Evolutionary conservation across 1,140 invertebrate genomes (phyloP), one percentile per base, ranked within the genome.

Genomic region (Meteorus sp.): DNA sequence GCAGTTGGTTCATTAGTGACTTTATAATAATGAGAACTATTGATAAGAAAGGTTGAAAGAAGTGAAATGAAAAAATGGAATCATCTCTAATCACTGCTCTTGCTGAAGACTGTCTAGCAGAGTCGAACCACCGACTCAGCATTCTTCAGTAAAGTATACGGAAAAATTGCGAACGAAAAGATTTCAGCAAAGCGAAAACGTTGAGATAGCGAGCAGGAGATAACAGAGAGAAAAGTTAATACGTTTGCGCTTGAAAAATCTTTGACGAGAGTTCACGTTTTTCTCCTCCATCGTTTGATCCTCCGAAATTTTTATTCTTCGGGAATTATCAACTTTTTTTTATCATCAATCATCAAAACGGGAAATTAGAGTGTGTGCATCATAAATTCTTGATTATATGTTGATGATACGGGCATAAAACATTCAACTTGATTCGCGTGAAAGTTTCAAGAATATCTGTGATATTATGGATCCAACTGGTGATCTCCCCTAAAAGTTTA

Each of bases 1-100:
- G 27, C 15, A 15, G 23, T 51, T 20, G 48, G 48, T 51, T 51
- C 48, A 29, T 51, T 51, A 51, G 48, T 51, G 48, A 51, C 48
- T 51, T 51, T 51, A 51, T 51, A 51, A 51, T 51, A 51, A 51
- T 51, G 48, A 51, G 48, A 51, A 51, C 48, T 51, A 33, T 51
- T 25, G n/a, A 11, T n/a, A 13, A 19, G n/a, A 43, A 22, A 48
- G 19, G 27, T 19, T 33, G 31, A 9, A 51, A 20, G 15, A 20
- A 29, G 20, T 11, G 20, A 31, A 25, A 7, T 51, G 48, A 29
- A 51, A 51, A 51, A 51, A 51, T 51, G 48, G 48, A 51, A 51
- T 51, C 48, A 51, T 29, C 48, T 31, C 48, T 51, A 51, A 51
- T 51, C 48, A 51, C 48, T 51, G 23, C 48, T 20, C 48, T 31